A percentile compares a stretch with the other conserved stretches of the same genome.
Evolutionary conservation across 2,797 vertebrate species (phyloP).

Genomic region (Rhadinocentrus ornatus): DNA sequence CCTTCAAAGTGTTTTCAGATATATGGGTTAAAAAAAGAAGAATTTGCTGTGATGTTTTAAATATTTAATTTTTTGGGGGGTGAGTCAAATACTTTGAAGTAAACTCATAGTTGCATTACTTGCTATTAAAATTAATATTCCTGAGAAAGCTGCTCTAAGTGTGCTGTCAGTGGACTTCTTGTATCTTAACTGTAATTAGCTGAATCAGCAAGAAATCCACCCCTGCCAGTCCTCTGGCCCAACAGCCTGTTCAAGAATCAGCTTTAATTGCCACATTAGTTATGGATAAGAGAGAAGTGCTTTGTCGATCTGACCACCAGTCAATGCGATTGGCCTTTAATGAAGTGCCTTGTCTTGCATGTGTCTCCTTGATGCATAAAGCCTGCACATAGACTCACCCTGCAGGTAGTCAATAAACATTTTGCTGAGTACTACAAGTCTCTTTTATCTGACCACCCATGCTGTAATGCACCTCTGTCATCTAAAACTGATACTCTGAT

Average conservation of each 20-base stretch:
- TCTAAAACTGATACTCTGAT: constrained; percentile 38
- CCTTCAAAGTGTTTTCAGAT: constrained; percentile 71
- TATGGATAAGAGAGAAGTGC: constrained; percentile 59
- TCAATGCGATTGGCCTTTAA: constrained; percentile 66
- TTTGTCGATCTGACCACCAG: constrained; percentile 48
- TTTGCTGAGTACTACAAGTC: constrained; percentile 37
- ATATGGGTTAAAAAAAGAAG: constrained; percentile 46
- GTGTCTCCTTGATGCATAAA: constrained; percentile 38
- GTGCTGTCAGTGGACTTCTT: constrained; percentile 27
- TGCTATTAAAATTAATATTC: constrained; percentile 54
- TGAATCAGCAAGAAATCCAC: constrained; percentile 42
- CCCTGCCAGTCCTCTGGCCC: constrained; percentile 21
- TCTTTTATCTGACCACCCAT: constrained; percentile 46
- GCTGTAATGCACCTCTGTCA: constrained; percentile 37
- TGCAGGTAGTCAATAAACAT: constrained; percentile 56
- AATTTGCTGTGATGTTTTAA: constrained; percentile 65
- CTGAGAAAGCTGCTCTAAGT: constrained; percentile 39
- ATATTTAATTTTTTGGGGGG: constrained; percentile 73
- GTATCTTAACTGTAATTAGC: constrained; percentile 58
- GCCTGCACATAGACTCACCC: constrained; percentile 5
- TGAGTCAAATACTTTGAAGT: constrained; percentile 72
- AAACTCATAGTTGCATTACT: constrained; percentile 58
- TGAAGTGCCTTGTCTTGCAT: constrained; percentile 53
- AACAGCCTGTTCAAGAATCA: constrained; percentile 50
- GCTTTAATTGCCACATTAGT: constrained; percentile 70